Conservation (phyloP, 2,888 invertebrate genomes). For the Diaprepes abbreviatus region DNA sequence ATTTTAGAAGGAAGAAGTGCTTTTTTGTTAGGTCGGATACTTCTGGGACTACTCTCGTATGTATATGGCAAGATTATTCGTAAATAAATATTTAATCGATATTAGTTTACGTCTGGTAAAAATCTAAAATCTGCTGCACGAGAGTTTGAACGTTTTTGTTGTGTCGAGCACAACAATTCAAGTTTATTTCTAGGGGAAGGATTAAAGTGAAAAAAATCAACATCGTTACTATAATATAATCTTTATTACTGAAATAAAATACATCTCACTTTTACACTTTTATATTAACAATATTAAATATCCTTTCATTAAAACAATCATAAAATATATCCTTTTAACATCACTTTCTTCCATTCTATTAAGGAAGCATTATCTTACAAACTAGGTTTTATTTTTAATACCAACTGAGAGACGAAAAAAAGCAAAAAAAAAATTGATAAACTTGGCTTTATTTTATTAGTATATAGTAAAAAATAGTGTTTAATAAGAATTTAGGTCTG, state of each 20-base stretch:
- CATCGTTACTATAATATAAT: slow-evolving; percentile 34
- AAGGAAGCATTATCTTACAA: slow-evolving; percentile 37
- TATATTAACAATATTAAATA: slow-evolving; percentile 64
- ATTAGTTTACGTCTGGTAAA: no score
- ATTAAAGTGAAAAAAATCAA: no score
- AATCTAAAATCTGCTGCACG: no score
- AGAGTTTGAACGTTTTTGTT: no score
- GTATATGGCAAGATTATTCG: no score
- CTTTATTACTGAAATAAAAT: slow-evolving; percentile 61
- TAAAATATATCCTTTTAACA: slow-evolving; percentile 47
- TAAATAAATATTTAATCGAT: no score
- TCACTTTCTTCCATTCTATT: slow-evolving; percentile 38
- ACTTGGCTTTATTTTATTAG: neutral
- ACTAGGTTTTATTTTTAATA: slow-evolving; percentile 17
- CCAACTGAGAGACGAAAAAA: slow-evolving; percentile 21
- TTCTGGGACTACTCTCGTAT: no score
- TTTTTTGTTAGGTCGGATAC: no score
- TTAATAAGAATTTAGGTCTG: no score
- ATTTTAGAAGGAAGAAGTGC: no score
- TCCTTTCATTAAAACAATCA: slow-evolving; percentile 59
- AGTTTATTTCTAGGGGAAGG: no score
- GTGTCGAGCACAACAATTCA: no score
- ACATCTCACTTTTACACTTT: slow-evolving; percentile 59
- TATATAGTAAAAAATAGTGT: neutral
- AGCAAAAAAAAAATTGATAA: neutral